Evolutionary conservation across 2,797 vertebrate genomes (phyloP), one percentile per base, ranked within the genome.

Genomic region (Coregonus ussuriensis): DNA sequence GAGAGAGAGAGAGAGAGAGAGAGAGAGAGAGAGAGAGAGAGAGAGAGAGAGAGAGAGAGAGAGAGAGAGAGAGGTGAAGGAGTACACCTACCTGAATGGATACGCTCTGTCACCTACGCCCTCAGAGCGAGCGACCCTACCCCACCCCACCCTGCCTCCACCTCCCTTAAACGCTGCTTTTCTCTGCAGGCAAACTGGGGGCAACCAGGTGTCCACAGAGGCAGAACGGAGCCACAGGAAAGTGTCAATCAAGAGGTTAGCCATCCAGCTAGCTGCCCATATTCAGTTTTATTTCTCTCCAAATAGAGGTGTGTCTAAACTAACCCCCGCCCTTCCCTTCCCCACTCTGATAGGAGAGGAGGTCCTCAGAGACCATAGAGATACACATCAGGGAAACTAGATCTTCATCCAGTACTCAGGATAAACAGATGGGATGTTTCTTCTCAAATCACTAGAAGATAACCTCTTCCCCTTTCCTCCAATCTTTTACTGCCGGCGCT

Each of bases 351-450:
- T 56, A 74, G 35, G 54, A 15, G 56, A 56, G 74, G 7, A 37
- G 77, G 0, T 91, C 75, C 69, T 83, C 78, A 2, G 69, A 91
- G 74, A 90, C 80, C 72, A 72, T 33, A 2, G 37, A 93, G 95
- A 93, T 93, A 94, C 88, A 92, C 91, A 95, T 94, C 90, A 86
- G 47, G 89, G 95, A 95, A 97, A 96, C 83, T 91, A 94, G 95
- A 92, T 91, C 94, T 63, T 92, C 89, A 77, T 81, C 6, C 82
- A 81, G 84, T 88, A 87, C 85, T 77, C 77, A 86, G 91, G 93
- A 93, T 94, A 95, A 96, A 95, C 93, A 96, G 93, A 95, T 95
- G 93, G 95, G 90, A 89, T 89, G 87, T 88, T 93, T 83, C 82
- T 83, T 88, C 79, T 82, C 80, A 67, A 71, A 80, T 82, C 78